Evolutionary conservation across 2,113 vertebrate genomes (phyloP).

Genomic region (Equus przewalskii): DNA sequence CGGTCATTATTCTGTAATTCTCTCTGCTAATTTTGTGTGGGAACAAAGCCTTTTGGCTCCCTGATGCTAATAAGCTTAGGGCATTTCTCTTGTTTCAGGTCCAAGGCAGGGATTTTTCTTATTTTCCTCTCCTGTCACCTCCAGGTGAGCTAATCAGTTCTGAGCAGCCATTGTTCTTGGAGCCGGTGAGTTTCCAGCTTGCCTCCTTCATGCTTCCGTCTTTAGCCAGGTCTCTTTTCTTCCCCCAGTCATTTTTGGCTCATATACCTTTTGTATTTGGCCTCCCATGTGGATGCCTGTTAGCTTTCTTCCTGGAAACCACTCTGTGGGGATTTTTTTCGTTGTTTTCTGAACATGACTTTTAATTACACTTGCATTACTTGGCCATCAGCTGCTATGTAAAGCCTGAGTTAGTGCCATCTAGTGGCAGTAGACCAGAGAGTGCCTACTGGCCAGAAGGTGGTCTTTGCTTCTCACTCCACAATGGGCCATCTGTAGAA

Average conservation of each 20-base stretch:
- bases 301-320: constrained; percentile 63
- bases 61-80: constrained; percentile 76
- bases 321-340: constrained; percentile 56
- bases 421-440: neutral
- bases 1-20: constrained; percentile 63
- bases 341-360: constrained; percentile 74
- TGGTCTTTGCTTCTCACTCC: neutral
- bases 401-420: constrained; percentile 17
- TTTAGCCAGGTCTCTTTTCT: constrained; percentile 24
- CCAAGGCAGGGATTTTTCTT: constrained; percentile 74
- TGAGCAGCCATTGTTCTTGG: constrained; percentile 48
- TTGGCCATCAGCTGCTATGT: constrained; percentile 51
- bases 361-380: constrained; percentile 76
- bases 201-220: neutral
- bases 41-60: constrained; percentile 74
- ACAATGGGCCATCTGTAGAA: neutral
- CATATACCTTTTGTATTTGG: constrained; percentile 36
- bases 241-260: constrained; percentile 27
- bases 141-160: constrained; percentile 79
- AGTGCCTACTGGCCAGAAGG: neutral
- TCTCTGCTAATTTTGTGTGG: constrained; percentile 68
- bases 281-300: constrained; percentile 51
- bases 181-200: neutral
- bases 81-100: constrained; percentile 63
- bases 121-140: constrained; percentile 60